phyloP scores from a whole-genome alignment of 23 tunicate species.

The Clavelina lepadiformis region DNA sequence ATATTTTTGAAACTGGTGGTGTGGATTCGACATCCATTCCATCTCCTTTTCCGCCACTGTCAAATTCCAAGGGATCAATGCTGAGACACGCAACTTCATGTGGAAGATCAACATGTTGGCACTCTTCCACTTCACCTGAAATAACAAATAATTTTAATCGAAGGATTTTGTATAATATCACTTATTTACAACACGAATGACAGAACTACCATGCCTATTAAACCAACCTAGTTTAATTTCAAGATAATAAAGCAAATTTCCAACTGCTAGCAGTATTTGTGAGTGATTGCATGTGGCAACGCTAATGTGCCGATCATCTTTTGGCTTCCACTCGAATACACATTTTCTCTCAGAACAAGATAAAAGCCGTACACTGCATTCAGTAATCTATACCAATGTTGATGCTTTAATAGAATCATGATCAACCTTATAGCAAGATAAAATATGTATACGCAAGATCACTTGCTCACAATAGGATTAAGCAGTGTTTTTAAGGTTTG shows the following conservation, averaged over 20 bases:
- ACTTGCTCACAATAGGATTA: no score
- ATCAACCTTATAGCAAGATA: no score
- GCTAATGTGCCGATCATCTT: constrained; percentile 59
- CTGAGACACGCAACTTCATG: constrained; percentile 89
- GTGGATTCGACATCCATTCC: constrained; percentile 17
- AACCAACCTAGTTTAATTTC: constrained; percentile 53
- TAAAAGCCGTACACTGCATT: constrained; percentile 65
- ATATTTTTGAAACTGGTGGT: constrained; percentile 21
- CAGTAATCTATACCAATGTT: constrained; percentile 52
- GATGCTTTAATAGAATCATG: no score
- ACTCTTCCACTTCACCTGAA: constrained; percentile 35
- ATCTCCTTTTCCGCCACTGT: constrained; percentile 1
- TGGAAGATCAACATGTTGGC: constrained; percentile 21
- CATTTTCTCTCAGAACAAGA: constrained; percentile 18
- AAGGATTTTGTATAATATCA: neutral
- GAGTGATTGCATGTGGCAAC: constrained; percentile 70
- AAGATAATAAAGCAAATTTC: constrained; percentile 53
- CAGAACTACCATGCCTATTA: neutral
- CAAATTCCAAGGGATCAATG: constrained; percentile 45
- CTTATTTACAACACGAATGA: neutral
- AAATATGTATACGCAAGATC: no score
- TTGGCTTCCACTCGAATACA: constrained; percentile 67
- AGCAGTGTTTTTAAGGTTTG: no score
- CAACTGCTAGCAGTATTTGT: constrained; percentile 81
- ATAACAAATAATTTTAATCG: neutral